A percentile compares a stretch with the other conserved stretches of the same genome.
Conservation (phyloP, 1,140 invertebrate genomes). For the Atta cephalotes region DNA sequence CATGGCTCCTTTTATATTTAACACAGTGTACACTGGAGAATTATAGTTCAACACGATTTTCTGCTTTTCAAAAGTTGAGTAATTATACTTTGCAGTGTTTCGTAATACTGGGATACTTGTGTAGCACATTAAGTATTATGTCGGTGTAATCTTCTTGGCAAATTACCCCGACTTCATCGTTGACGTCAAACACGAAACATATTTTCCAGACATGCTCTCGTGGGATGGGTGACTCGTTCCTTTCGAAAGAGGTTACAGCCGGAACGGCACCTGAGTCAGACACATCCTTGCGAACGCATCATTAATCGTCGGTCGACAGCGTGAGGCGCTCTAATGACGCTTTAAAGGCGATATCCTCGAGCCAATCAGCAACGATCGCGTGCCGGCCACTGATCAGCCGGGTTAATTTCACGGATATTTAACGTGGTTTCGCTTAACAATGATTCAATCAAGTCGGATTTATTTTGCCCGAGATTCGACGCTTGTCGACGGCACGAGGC, state of each 20-base stretch:
- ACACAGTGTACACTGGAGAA: not conserved
- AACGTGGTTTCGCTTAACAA: conserved; percentile 82
- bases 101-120: not conserved
- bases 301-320: conserved; percentile 75
- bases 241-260: conserved; percentile 38
- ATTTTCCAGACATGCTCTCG: conserved; percentile 12
- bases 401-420: conserved; percentile 86
- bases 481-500: conserved; percentile 75
- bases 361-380: conserved; percentile 78
- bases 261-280: conserved; percentile 46
- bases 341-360: conserved; percentile 79
- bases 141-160: conserved; percentile 25
- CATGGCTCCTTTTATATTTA: no score
- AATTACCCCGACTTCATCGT: conserved; percentile 34
- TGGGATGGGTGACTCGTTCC: conserved; percentile 2
- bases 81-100: not conserved
- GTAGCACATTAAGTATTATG: conserved; percentile 11
- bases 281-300: conserved; percentile 64
- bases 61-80: not conserved
- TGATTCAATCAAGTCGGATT: conserved; percentile 84
- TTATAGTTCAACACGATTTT: not conserved
- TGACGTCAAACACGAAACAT: conserved; percentile 26
- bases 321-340: conserved; percentile 71
- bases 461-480: conserved; percentile 74
- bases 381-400: conserved; percentile 73